Conservation (phyloP, 2,797 vertebrate genomes). For the Melopsittacus undulatus region DNA sequence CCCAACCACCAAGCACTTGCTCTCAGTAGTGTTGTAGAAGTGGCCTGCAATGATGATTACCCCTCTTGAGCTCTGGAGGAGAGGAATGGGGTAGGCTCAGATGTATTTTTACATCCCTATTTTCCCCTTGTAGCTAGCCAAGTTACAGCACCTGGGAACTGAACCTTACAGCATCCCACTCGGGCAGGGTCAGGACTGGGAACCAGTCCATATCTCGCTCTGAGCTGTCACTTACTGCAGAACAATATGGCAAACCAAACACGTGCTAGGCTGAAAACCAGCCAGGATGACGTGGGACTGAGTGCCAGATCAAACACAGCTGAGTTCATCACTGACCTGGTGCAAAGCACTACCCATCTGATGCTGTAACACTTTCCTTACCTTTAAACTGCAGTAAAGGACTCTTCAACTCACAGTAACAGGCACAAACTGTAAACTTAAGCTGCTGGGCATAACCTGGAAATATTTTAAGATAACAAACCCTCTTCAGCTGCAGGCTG, state of each 20-base stretch:
- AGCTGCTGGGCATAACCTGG: neutral
- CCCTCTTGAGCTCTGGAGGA: neutral
- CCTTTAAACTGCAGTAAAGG: neutral
- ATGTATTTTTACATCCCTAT: neutral
- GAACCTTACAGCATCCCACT: fast-evolving
- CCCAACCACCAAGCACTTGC: neutral
- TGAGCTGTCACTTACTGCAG: neutral
- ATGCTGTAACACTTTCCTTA: neutral
- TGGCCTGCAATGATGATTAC: neutral
- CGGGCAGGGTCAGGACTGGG: neutral
- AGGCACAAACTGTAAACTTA: neutral
- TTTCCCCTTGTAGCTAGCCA: neutral
- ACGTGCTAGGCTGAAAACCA: neutral
- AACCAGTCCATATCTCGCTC: neutral
- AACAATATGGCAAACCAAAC: neutral
- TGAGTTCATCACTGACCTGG: neutral
- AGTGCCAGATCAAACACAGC: neutral
- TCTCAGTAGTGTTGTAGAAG: neutral
- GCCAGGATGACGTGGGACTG: fast-evolving
- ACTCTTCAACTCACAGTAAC: neutral
- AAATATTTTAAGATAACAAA: neutral
- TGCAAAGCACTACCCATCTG: neutral
- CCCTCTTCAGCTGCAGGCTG: neutral
- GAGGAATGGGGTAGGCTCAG: fast-evolving
- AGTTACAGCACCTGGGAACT: neutral